Evolutionary conservation across 1,140 invertebrate genomes (phyloP).

Genomic region (Lasioglossum baleicum): DNA sequence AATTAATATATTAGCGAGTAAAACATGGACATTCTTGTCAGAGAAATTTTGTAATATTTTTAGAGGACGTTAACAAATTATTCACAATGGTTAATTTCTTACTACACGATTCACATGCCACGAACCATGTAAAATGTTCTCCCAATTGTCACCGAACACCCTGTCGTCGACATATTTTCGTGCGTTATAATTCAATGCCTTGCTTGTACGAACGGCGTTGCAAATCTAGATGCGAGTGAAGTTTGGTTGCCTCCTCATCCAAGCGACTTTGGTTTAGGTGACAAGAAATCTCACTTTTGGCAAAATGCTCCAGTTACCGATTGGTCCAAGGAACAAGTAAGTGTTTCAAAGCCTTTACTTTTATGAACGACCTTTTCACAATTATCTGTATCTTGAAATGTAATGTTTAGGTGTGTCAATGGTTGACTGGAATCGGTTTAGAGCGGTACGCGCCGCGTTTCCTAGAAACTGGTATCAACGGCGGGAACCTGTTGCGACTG

Average conservation of each 20-base stretch:
- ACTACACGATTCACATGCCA: too few species aligned
- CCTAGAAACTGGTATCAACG: conserved; percentile 90
- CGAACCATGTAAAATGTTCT: not conserved
- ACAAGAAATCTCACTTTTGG: conserved; percentile 85
- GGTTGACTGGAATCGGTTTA: conserved; percentile 90
- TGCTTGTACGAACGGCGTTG: conserved; percentile 29
- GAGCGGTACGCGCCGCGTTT: conserved; percentile 92
- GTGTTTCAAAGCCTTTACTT: conserved; percentile 20
- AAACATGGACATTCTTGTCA: too few species aligned
- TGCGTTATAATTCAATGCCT: conserved; percentile 2
- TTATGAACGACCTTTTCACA: not conserved
- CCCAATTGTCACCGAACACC: not conserved
- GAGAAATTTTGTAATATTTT: too few species aligned
- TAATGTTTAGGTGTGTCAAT: conserved; percentile 88
- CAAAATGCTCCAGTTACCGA: conserved; percentile 86
- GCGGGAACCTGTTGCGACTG: conserved; percentile 88
- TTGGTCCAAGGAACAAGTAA: conserved; percentile 93
- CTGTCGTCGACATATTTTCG: not conserved
- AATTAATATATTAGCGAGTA: too few species aligned
- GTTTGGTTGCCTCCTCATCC: conserved; percentile 80
- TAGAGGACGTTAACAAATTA: too few species aligned
- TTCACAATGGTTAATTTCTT: too few species aligned
- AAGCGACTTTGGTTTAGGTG: conserved; percentile 77
- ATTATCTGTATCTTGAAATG: not conserved
- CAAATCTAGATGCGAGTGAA: conserved; percentile 77